Evolutionary conservation across 2,797 vertebrate genomes (phyloP).

Genomic region (Rhabdomys pumilio): DNA sequence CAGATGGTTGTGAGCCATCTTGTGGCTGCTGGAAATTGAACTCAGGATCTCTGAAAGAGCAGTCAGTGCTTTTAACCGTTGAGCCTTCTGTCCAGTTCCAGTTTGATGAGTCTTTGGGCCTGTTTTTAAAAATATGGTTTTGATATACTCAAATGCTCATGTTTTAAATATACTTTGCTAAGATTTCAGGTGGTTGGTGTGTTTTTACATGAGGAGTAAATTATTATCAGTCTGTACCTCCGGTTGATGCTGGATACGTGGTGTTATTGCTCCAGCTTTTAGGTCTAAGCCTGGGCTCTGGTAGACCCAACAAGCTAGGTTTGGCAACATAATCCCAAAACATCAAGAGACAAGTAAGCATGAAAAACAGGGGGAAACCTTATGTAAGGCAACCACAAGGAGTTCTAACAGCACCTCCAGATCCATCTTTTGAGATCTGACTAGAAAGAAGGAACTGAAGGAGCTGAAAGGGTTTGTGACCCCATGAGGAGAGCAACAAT

Average conservation of each 20-base stretch:
- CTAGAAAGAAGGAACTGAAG: too few species aligned
- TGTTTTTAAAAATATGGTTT: background rate
- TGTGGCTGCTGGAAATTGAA: too few species aligned
- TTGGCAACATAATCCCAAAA: background rate
- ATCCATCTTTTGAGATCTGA: background rate
- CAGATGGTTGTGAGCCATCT: too few species aligned
- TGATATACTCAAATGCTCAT: background rate
- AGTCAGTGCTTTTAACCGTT: too few species aligned
- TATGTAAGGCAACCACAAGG: background rate
- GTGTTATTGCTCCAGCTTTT: background rate
- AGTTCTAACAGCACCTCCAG: background rate
- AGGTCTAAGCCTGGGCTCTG: background rate
- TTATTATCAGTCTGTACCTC: background rate
- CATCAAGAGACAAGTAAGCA: background rate
- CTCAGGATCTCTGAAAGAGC: too few species aligned
- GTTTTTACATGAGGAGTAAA: background rate
- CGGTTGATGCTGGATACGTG: background rate
- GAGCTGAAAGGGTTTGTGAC: too few species aligned
- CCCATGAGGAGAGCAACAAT: too few species aligned
- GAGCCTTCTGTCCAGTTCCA: too few species aligned
- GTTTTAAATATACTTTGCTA: background rate
- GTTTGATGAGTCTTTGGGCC: background rate
- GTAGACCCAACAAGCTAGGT: background rate
- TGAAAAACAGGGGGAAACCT: background rate
- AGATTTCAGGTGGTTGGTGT: background rate